These are phyloP conservation scores for Morone chrysops DNA, from an alignment of 2,113 vertebrate genomes.

Conservation along the genomic window DNA sequence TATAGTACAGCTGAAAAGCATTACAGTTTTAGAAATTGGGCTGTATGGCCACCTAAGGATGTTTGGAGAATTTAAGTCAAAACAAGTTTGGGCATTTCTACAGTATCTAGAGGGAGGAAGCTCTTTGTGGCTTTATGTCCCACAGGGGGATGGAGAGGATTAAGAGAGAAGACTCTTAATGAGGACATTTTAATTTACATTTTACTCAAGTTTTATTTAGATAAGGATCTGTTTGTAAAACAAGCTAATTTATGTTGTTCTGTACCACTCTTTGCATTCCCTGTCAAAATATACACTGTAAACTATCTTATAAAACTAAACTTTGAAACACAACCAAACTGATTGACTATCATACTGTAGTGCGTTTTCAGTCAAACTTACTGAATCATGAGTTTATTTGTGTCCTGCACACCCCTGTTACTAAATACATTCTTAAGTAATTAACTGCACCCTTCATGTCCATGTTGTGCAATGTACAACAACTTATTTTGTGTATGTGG, in stretches of 20 bases:
- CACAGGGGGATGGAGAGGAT: background rate
- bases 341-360: background rate
- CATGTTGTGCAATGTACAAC: background rate
- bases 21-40: background rate
- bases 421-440: background rate
- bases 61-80: background rate
- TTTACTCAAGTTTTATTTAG: background rate
- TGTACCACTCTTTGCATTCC: background rate
- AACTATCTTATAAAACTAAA: background rate
- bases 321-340: background rate
- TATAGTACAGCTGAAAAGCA: conserved; percentile 5
- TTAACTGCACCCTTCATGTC: background rate
- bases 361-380: background rate
- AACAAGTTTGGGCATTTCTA: background rate
- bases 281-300: background rate
- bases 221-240: background rate
- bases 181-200: background rate
- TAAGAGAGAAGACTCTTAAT: background rate
- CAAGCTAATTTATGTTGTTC: background rate
- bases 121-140: background rate
- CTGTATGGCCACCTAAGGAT: background rate
- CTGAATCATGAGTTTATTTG: too few species aligned
- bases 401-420: background rate
- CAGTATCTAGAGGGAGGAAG: background rate
- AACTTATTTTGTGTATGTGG: conserved; percentile 6